Conservation (phyloP, 2,888 invertebrate species). For the Xylocampa areola region DNA sequence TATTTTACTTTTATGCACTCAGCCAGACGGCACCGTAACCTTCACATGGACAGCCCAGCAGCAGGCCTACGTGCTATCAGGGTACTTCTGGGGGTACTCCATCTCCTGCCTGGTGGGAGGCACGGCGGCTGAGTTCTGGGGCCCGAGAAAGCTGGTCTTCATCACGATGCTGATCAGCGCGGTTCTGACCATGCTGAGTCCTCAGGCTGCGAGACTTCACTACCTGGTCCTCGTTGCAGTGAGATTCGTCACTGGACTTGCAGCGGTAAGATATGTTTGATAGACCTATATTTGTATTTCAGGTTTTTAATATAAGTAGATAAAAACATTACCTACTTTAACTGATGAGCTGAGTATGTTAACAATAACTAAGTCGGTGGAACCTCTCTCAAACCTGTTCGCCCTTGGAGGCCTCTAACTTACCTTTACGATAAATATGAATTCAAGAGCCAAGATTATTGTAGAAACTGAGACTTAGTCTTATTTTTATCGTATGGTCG, state of each 20-base stretch:
- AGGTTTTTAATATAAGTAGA: too few species aligned
- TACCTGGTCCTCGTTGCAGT: constrained; percentile 89
- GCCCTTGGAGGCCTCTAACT: too few species aligned
- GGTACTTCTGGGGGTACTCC: constrained; percentile 90
- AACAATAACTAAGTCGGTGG: too few species aligned
- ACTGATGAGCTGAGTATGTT: too few species aligned
- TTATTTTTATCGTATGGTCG: too few species aligned
- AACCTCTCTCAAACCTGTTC: too few species aligned
- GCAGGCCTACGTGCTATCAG: constrained; percentile 91
- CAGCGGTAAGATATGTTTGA: constrained; percentile 87
- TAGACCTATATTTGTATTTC: neutral
- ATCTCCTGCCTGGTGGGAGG: constrained; percentile 91
- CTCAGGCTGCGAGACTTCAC: constrained; percentile 89
- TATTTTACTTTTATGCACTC: constrained; percentile 27
- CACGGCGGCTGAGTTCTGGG: constrained; percentile 91
- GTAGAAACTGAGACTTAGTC: too few species aligned
- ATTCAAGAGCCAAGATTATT: too few species aligned
- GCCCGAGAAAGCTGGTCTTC: constrained; percentile 90
- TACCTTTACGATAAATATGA: too few species aligned
- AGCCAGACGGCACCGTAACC: constrained; percentile 81
- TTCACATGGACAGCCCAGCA: constrained; percentile 90
- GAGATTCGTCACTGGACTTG: constrained; percentile 90
- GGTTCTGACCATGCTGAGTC: constrained; percentile 90
- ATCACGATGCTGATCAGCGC: constrained; percentile 88
- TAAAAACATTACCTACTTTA: too few species aligned